phyloP scores from a whole-genome alignment of 2,113 vertebrate species.

The Podiceps cristatus region DNA sequence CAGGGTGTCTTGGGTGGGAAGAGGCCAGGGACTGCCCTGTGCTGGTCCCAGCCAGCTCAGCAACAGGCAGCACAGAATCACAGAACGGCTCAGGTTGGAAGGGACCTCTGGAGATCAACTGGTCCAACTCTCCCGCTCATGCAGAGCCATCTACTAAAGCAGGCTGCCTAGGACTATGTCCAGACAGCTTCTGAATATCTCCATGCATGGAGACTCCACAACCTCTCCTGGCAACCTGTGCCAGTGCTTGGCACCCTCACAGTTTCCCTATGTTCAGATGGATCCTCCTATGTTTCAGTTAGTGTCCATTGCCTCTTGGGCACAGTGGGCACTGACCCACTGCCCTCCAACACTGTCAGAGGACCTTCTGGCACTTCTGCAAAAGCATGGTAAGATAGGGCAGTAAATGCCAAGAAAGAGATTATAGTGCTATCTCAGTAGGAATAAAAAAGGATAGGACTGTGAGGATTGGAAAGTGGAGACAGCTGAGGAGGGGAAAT shows the following conservation, averaged over 20 bases:
- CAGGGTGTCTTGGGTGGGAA: background rate
- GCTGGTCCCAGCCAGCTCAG: background rate
- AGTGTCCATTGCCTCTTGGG: fast-evolving
- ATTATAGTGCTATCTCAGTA: background rate
- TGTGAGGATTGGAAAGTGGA: background rate
- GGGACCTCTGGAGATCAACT: background rate
- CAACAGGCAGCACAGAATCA: background rate
- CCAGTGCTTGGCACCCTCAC: background rate
- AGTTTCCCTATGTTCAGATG: background rate
- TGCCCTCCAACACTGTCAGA: background rate
- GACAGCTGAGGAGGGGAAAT: background rate
- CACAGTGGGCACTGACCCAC: background rate
- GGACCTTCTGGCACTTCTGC: background rate
- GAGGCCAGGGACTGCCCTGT: background rate
- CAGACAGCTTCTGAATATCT: background rate
- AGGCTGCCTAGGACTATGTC: background rate
- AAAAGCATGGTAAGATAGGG: background rate
- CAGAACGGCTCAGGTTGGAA: background rate
- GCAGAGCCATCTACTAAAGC: background rate
- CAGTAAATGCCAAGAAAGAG: background rate
- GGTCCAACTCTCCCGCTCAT: background rate
- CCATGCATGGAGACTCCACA: background rate
- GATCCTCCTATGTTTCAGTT: background rate
- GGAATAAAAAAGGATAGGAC: background rate
- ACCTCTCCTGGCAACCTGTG: background rate